These are phyloP conservation scores for Ctenoplectra terminalis DNA, from an alignment of 1,140 invertebrate genomes.

Conservation along the genomic window DNA sequence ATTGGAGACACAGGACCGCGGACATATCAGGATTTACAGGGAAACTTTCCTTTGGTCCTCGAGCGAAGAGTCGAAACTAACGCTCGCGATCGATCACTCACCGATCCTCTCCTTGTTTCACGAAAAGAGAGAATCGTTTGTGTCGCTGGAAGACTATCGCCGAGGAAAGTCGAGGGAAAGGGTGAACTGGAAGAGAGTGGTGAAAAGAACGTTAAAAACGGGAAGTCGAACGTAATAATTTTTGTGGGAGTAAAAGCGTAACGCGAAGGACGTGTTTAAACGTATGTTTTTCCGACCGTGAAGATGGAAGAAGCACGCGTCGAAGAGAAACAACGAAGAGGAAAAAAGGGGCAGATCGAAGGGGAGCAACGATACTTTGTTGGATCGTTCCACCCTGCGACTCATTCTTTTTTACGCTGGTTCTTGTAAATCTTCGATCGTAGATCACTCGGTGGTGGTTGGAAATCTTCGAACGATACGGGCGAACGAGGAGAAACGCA, in stretches of 20 bases:
- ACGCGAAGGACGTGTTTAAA: neutral
- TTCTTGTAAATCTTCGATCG: too few species aligned
- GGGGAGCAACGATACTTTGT: too few species aligned
- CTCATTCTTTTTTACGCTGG: too few species aligned
- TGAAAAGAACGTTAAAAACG: neutral
- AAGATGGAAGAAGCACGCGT: neutral
- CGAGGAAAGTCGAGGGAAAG: neutral
- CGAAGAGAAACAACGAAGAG: too few species aligned
- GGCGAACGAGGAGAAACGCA: neutral
- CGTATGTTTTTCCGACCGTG: neutral
- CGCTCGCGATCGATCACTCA: neutral
- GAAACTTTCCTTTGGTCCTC: neutral
- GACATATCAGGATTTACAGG: slow-evolving; percentile 29
- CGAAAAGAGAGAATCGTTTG: neutral
- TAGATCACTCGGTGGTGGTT: neutral
- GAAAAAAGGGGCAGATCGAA: too few species aligned
- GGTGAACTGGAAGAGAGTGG: too few species aligned
- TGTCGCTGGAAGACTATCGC: too few species aligned
- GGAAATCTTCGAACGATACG: neutral
- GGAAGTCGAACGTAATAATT: slow-evolving; percentile 37
- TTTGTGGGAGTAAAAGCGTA: too few species aligned
- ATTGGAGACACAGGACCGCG: neutral
- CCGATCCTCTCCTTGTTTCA: neutral
- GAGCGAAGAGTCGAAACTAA: neutral
- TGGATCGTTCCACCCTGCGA: too few species aligned